Evolutionary conservation across 2,113 vertebrate species (phyloP), one percentile per base, ranked within the genome.

Genomic region (Psammodynastes pulverulentus): DNA sequence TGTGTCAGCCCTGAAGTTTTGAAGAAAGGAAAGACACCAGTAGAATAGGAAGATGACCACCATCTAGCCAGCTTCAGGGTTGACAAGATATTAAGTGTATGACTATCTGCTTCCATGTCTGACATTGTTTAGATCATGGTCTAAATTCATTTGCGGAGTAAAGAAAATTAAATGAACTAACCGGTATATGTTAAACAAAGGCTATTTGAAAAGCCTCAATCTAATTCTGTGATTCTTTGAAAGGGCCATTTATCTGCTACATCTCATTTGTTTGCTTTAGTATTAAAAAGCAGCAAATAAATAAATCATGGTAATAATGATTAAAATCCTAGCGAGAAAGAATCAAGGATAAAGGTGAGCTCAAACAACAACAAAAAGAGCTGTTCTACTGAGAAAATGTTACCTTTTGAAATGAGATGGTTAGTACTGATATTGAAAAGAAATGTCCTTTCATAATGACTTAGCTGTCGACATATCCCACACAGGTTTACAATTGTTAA

Each of bases 401-500:
- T 93, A 4, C 51, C 92, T 96, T 96, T 94, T 92, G 86, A 10
- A 91, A 91, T 54, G 45, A 90, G n/a, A 54, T 29, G 15, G 93
- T 94, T 96, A 91, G 93, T 94, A 93, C 91, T 67, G 54, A 13
- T 51, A 87, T 51, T 92, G 95, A 94, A 95, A 26, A 93, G 94
- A 29, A 93, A 89, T 48, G 24, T 7, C 67, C 86, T 95, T 95
- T 58, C 43, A 93, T 89, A 84, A 51, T 94, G 23, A 19, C 34
- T 17, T 29, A 26, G 54, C 94, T 88, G 26, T 91, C 92, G 85
- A 94, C 45, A 26, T 48, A 94, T 52, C 1, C n/a, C 89, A 2
- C 9, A 86, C 87, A 93, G 85, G 92, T 91, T 43, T 84, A 94
- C 88, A 91, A 72, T 88, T 34, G 24, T 12, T 84, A 43, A 58